These are phyloP conservation scores for Philypnodon macrostomus DNA, from an alignment of 2,797 vertebrate genomes.

Conservation along the genomic window DNA sequence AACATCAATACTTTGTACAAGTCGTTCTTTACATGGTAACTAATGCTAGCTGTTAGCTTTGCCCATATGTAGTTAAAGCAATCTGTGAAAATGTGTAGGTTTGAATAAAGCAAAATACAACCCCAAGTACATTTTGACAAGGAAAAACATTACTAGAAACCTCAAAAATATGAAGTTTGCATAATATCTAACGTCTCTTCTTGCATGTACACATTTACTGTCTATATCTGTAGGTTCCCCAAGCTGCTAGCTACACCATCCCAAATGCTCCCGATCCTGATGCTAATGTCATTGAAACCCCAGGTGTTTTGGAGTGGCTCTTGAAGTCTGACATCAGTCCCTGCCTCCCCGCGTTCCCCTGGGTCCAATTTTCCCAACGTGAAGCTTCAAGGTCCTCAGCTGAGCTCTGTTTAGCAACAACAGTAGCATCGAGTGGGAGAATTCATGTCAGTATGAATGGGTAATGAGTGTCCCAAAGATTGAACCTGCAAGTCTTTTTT, in stretches of 20 bases:
- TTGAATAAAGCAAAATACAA: no score
- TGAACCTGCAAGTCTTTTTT: slow-evolving; percentile 41
- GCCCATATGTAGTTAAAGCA: no score
- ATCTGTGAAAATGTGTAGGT: no score
- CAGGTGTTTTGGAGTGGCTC: slow-evolving; percentile 58
- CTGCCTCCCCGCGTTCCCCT: slow-evolving; percentile 39
- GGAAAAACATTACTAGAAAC: no score
- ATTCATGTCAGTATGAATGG: slow-evolving; percentile 57
- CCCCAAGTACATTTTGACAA: no score
- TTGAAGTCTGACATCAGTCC: slow-evolving; percentile 69
- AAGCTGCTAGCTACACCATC: slow-evolving; percentile 23
- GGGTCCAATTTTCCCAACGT: slow-evolving; percentile 67
- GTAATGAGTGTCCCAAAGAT: slow-evolving; percentile 60
- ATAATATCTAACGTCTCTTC: no score
- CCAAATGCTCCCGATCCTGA: no score
- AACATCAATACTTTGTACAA: no score
- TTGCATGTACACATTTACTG: background rate
- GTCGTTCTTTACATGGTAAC: no score
- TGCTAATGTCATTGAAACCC: slow-evolving; percentile 61
- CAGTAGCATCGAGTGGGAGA: slow-evolving; percentile 45
- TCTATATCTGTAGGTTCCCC: slow-evolving; percentile 23
- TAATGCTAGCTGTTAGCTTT: no score
- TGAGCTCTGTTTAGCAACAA: slow-evolving; percentile 67
- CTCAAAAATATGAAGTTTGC: no score
- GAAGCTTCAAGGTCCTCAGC: slow-evolving; percentile 66